Conservation (phyloP, 2,113 vertebrate genomes). For the Tetraodon nigroviridis region DNA sequence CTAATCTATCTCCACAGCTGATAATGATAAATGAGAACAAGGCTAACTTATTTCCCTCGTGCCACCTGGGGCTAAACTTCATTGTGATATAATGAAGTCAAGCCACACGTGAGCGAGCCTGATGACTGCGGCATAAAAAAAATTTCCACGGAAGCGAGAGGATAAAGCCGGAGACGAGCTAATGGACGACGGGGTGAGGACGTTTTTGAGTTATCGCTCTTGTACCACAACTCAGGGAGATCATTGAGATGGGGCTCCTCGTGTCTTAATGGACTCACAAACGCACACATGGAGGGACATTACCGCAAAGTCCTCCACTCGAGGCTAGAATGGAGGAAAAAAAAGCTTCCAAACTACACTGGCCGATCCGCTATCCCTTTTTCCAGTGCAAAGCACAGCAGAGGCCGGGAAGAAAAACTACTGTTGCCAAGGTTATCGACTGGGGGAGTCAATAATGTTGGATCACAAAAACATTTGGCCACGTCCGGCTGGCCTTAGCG, state of each 20-base stretch:
- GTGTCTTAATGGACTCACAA: slow-evolving; percentile 33
- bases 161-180: slow-evolving; percentile 8
- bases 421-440: slow-evolving; percentile 74
- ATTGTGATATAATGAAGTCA: slow-evolving; percentile 61
- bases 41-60: slow-evolving; percentile 46
- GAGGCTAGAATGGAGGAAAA: slow-evolving; percentile 27
- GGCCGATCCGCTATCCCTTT: not conserved
- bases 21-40: slow-evolving; percentile 39
- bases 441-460: slow-evolving; percentile 73
- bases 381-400: slow-evolving; percentile 28
- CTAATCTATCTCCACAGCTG: slow-evolving; percentile 30
- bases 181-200: slow-evolving; percentile 25
- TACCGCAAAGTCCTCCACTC: slow-evolving; percentile 26
- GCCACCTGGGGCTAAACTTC: slow-evolving; percentile 62
- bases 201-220: slow-evolving; percentile 37
- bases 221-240: slow-evolving; percentile 41
- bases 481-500: slow-evolving; percentile 45
- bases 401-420: slow-evolving; percentile 54
- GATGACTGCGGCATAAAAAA: not conserved
- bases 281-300: slow-evolving; percentile 16
- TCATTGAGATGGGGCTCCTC: slow-evolving; percentile 34
- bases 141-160: slow-evolving; percentile 2
- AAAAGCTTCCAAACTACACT: slow-evolving; percentile 18
- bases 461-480: slow-evolving; percentile 73
- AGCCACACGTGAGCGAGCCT: slow-evolving; percentile 2